phyloP scores from a whole-genome alignment of 2,797 vertebrate genomes.

The Epinephelus malabaricus region DNA sequence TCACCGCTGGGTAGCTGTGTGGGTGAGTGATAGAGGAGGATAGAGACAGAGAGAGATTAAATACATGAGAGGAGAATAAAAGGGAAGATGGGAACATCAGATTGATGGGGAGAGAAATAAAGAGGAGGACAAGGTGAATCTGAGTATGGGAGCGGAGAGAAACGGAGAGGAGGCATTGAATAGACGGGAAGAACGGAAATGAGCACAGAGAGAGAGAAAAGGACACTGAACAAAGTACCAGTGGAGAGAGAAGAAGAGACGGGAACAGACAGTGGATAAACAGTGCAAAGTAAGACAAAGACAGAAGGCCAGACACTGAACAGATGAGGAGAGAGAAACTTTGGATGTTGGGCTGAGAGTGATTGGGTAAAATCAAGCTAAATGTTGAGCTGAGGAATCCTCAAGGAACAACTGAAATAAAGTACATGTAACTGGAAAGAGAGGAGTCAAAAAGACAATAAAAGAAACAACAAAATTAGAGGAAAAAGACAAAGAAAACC shows the following conservation, averaged over 20 bases:
- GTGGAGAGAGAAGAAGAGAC: conserved; percentile 34
- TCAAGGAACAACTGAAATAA: not conserved
- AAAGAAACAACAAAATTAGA: not conserved
- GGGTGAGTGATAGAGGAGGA: conserved; percentile 68
- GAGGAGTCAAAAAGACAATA: conserved; percentile 9
- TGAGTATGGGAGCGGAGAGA: conserved; percentile 42
- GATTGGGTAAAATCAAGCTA: conserved; percentile 18
- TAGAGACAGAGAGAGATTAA: conserved; percentile 72
- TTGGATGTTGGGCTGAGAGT: conserved; percentile 5
- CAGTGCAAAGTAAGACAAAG: conserved; percentile 44
- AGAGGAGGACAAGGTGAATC: conserved; percentile 71
- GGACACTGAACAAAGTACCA: conserved; percentile 20
- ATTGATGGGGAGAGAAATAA: conserved; percentile 75
- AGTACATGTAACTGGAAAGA: conserved; percentile 5
- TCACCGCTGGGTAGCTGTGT: conserved; percentile 67
- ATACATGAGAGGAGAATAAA: conserved; percentile 75
- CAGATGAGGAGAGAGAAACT: conserved; percentile 38
- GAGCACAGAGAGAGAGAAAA: conserved; percentile 49
- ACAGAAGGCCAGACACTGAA: conserved; percentile 30
- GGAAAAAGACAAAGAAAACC: not conserved
- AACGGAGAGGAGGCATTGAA: conserved; percentile 48
- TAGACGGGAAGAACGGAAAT: conserved; percentile 63
- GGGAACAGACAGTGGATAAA: conserved; percentile 45
- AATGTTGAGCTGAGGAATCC: conserved; percentile 7
- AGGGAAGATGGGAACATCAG: conserved; percentile 73